These are phyloP conservation scores for Nephrotoma guestfalica DNA, from an alignment of 2,888 invertebrate species.

Conservation along the genomic window DNA sequence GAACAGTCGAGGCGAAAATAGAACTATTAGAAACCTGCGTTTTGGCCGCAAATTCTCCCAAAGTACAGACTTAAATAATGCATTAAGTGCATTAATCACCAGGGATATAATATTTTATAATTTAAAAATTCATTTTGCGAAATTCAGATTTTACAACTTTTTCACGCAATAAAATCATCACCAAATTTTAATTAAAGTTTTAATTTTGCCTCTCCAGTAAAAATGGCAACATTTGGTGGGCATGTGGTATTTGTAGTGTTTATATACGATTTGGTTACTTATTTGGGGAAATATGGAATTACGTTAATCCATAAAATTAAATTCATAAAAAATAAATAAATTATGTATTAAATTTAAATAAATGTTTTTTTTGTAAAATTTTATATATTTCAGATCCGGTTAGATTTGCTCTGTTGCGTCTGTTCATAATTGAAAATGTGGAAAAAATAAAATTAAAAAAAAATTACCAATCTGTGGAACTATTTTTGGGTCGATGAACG, in stretches of 20 bases:
- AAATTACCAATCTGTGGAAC: not conserved
- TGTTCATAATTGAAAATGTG: not conserved
- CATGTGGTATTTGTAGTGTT: not conserved
- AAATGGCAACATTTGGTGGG: too few species aligned
- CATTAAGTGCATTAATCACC: too few species aligned
- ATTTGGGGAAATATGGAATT: not conserved
- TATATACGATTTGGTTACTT: not conserved
- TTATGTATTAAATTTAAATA: not conserved
- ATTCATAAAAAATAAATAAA: not conserved
- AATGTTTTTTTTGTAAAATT: not conserved
- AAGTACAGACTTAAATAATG: too few species aligned
- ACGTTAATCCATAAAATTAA: not conserved
- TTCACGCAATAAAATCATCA: too few species aligned
- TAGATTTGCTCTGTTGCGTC: not conserved
- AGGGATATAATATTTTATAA: too few species aligned
- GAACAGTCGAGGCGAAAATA: too few species aligned
- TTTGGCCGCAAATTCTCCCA: too few species aligned
- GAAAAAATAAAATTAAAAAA: not conserved
- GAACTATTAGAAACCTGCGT: too few species aligned
- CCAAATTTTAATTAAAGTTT: too few species aligned
- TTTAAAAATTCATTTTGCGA: too few species aligned
- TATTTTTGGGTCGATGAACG: not conserved
- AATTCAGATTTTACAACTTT: too few species aligned
- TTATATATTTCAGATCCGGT: not conserved
- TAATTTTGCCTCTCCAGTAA: too few species aligned